Evolutionary conservation across 1,140 invertebrate genomes (phyloP).

Genomic region (Episyrphus balteatus): DNA sequence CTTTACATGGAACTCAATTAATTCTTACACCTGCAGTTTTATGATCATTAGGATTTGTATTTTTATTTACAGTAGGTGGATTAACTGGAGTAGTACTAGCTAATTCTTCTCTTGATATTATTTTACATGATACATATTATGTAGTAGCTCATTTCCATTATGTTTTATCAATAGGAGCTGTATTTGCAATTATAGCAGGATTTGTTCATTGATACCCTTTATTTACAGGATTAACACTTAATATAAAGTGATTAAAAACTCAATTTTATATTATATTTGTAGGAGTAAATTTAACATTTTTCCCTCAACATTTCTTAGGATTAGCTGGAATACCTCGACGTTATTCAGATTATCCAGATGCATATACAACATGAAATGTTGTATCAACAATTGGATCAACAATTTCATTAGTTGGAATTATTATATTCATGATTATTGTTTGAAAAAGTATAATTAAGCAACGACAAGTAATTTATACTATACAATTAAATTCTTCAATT

Average conservation of each 20-base stretch:
- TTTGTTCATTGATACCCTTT: conserved; percentile 54
- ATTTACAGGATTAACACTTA: conserved; percentile 47
- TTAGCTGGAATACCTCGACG: conserved; percentile 60
- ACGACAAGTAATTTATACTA: conserved; percentile 36
- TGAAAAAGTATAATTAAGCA: conserved; percentile 36
- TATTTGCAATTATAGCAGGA: conserved; percentile 59
- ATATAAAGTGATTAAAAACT: conserved; percentile 45
- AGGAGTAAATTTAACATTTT: conserved; percentile 64
- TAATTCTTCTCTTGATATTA: conserved; percentile 59
- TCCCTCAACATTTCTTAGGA: conserved; percentile 64
- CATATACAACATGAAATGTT: conserved; percentile 50
- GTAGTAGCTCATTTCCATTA: conserved; percentile 67
- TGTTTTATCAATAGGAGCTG: conserved; percentile 51
- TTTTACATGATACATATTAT: conserved; percentile 64
- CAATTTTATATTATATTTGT: conserved; percentile 51
- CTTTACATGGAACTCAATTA: conserved; percentile 43
- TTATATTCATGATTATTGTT: conserved; percentile 45
- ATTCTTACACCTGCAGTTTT: conserved; percentile 43
- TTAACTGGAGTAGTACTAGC: conserved; percentile 55
- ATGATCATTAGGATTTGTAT: conserved; percentile 59
- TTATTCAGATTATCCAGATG: conserved; percentile 59
- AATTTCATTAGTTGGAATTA: conserved; percentile 42
- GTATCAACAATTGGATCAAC: conserved; percentile 50
- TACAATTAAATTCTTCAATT: conserved; percentile 40
- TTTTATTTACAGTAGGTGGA: conserved; percentile 53